phyloP scores from a whole-genome alignment of 2,113 vertebrate species.

The Haplotaxodon microlepis region DNA sequence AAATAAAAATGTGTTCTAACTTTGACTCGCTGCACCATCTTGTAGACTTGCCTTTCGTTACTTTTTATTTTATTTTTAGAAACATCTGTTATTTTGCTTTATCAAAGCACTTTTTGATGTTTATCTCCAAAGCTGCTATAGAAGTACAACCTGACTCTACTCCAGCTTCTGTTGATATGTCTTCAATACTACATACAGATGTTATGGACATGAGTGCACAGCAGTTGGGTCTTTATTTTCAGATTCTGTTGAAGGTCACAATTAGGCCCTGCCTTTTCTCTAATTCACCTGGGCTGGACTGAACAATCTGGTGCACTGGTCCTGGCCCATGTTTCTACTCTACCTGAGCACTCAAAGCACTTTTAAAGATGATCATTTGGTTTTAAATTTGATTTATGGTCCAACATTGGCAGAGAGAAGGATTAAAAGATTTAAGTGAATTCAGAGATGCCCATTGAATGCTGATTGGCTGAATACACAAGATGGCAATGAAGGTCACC shows the following conservation, averaged over 20 bases:
- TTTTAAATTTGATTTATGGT: not conserved
- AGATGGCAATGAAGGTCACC: not conserved
- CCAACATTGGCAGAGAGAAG: not conserved
- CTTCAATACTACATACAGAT: not conserved
- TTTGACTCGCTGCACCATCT: not conserved
- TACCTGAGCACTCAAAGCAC: not conserved
- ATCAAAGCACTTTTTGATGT: not conserved
- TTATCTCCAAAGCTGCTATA: not conserved
- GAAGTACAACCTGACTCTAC: not conserved
- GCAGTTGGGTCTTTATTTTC: not conserved
- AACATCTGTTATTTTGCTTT: not conserved
- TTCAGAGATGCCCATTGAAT: not conserved
- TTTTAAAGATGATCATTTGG: not conserved
- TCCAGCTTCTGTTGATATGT: not conserved
- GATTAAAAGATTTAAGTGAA: not conserved
- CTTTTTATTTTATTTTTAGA: not conserved
- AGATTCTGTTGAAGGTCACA: not conserved
- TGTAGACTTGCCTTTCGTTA: rapidly evolving
- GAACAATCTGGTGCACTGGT: not conserved
- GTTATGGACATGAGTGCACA: not conserved
- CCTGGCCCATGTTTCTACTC: not conserved
- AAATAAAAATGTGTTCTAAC: not conserved
- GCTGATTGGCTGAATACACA: not conserved
- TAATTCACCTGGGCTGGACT: not conserved
- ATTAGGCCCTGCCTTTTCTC: not conserved